These are phyloP conservation scores for Homalodisca vitripennis DNA, from an alignment of 1,140 invertebrate genomes.

Conservation along the genomic window DNA sequence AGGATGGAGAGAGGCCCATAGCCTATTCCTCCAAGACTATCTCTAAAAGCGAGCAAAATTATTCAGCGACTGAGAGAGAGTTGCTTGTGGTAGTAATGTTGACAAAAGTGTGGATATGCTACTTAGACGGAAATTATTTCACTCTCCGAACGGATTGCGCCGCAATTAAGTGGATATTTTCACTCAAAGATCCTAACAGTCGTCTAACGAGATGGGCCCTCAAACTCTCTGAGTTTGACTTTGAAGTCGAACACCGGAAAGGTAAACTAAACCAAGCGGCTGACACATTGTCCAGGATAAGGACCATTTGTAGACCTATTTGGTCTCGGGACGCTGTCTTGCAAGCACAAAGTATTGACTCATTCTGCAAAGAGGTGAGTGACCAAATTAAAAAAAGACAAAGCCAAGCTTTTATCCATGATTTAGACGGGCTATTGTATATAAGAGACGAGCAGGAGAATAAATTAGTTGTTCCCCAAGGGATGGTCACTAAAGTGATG, in stretches of 20 bases:
- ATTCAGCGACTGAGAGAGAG: constrained; percentile 1
- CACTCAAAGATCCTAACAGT: too few species aligned
- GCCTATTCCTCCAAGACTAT: constrained; percentile 1
- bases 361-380: neutral
- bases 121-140: neutral
- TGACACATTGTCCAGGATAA: too few species aligned
- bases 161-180: too few species aligned
- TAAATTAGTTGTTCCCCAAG: neutral
- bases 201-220: too few species aligned
- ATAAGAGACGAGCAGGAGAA: neutral
- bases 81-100: constrained; percentile 2
- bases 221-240: constrained; percentile 11
- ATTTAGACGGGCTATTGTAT: constrained; percentile 6
- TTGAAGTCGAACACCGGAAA: constrained; percentile 9
- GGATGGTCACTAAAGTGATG: neutral
- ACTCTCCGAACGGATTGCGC: too few species aligned
- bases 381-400: neutral
- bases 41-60: too few species aligned
- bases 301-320: too few species aligned
- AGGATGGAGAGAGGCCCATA: too few species aligned
- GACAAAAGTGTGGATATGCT: neutral
- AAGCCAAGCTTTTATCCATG: neutral
- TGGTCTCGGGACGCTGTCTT: constrained; percentile 6
- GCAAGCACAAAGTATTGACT: neutral
- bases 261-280: neutral